Evolutionary conservation across 2,113 vertebrate genomes (phyloP).

Genomic region (Coracopsis vasa): DNA sequence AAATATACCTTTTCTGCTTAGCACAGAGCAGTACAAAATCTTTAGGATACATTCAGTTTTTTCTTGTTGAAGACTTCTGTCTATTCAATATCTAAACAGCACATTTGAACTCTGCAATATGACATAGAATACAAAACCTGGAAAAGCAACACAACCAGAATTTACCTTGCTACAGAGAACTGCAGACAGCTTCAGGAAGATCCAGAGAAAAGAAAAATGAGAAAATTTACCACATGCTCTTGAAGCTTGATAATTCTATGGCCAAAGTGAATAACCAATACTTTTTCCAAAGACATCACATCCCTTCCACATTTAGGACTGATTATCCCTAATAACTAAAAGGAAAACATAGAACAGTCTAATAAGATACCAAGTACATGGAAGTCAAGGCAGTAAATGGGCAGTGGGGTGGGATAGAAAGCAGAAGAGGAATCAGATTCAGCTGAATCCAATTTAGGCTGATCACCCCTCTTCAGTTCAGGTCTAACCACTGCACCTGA

Average conservation of each 20-base stretch:
- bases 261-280: neutral
- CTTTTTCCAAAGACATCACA: neutral
- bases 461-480: neutral
- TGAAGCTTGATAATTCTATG: neutral
- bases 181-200: neutral
- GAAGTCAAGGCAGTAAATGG: fast-evolving
- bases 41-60: fast-evolving
- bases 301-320: fast-evolving
- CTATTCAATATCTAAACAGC: neutral
- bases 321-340: neutral
- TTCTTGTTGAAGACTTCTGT: neutral
- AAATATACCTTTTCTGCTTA: neutral
- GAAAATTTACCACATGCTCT: neutral
- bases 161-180: neutral
- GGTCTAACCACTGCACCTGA: neutral
- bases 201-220: neutral
- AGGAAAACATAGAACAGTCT: neutral
- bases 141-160: neutral
- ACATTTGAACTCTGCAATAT: neutral
- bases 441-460: neutral
- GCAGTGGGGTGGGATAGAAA: neutral
- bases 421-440: neutral
- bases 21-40: neutral
- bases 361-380: fast-evolving
- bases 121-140: neutral